Conservation (phyloP, 1,140 invertebrate species). For the Vanessa atalanta region DNA sequence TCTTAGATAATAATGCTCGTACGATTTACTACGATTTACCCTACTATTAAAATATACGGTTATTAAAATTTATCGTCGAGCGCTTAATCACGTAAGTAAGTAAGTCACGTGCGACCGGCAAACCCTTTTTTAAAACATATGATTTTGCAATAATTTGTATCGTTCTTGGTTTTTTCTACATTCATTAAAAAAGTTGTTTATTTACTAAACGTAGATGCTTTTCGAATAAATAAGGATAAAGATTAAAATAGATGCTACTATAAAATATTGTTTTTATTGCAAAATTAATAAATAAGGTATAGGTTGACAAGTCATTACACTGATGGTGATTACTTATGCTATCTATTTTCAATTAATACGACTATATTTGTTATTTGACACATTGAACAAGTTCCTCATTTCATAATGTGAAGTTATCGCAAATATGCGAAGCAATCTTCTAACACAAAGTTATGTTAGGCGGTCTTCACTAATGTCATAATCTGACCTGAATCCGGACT, state of each 20-base stretch:
- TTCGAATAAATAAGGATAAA: no score
- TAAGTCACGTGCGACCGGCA: neutral
- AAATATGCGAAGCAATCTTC: constrained; percentile 25
- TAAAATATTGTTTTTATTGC: no score
- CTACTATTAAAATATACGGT: constrained; percentile 13
- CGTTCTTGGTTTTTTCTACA: no score
- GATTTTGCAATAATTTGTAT: neutral
- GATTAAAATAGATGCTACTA: no score
- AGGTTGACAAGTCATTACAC: no score
- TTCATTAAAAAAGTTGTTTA: no score
- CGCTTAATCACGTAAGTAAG: neutral
- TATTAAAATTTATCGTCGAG: constrained; percentile 4
- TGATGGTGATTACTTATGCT: neutral
- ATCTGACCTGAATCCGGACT: constrained; percentile 33
- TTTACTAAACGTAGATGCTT: no score
- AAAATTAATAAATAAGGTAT: no score
- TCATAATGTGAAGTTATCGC: constrained; percentile 20
- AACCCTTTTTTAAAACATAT: neutral
- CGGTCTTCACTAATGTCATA: constrained; percentile 24
- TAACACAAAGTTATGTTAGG: constrained; percentile 8
- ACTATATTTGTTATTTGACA: constrained; percentile 16
- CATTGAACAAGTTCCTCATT: constrained; percentile 27
- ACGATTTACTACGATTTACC: constrained; percentile 19
- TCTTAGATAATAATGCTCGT: constrained; percentile 12
- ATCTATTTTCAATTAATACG: constrained; percentile 25